A percentile compares a stretch with the other conserved stretches of the same genome.
phyloP scores from a whole-genome alignment of 2,797 vertebrate species.

The Danio choprae region DNA sequence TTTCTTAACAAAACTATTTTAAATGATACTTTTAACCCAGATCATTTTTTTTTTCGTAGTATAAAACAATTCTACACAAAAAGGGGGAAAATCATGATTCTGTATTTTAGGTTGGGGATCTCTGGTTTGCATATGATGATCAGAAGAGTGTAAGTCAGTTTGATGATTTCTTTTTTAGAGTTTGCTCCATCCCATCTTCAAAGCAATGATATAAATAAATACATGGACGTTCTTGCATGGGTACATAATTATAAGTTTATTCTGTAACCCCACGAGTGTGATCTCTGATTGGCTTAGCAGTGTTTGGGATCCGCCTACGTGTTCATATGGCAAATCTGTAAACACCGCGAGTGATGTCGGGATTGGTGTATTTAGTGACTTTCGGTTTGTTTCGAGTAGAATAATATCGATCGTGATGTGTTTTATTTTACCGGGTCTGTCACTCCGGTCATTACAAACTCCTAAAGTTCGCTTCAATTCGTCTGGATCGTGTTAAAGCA shows the following conservation, averaged over 20 bases:
- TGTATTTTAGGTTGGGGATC: too few relatives aligned
- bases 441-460: too few relatives aligned
- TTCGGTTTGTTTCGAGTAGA: conserved; percentile 4
- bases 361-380: neutral
- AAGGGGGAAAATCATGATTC: too few relatives aligned
- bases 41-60: too few relatives aligned
- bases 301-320: conserved; percentile 4
- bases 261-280: too few relatives aligned
- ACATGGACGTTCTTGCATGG: neutral
- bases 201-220: neutral
- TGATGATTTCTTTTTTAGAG: neutral
- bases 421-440: neutral
- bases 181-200: neutral
- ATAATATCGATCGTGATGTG: too few relatives aligned
- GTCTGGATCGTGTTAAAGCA: neutral
- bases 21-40: too few relatives aligned
- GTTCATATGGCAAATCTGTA: conserved; percentile 8
- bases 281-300: conserved; percentile 7
- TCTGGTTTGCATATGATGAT: too few relatives aligned
- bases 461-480: too few relatives aligned
- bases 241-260: neutral
- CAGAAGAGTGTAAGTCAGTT: too few relatives aligned
- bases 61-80: too few relatives aligned
- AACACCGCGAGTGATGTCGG: conserved; percentile 6
- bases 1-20: too few relatives aligned